Evolutionary conservation across 2,113 vertebrate species (phyloP), one percentile per base, ranked within the genome.

Genomic region (Podocnemis expansa): DNA sequence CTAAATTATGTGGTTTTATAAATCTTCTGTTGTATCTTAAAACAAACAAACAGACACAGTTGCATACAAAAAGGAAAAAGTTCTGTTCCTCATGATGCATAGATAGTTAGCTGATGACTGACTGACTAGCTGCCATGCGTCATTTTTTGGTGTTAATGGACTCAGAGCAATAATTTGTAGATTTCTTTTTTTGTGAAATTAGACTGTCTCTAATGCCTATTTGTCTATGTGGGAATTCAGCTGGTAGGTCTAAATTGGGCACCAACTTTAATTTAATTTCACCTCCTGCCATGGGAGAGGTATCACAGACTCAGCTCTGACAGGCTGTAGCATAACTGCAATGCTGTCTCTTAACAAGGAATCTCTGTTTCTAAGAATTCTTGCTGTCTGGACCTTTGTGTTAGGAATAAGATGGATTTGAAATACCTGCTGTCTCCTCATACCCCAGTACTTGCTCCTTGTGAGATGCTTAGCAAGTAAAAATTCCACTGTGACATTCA

Each of bases 1-100:
- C 84, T 91, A 90, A 96, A 94, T 95, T 93, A 93, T 79, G 90
- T n/a, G 63, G 41, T 96, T 96, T 96, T 97, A 97, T 97, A 0
- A 87, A 95, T 95, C 95, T 93, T 94, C 90, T 73, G 75, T 89
- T 89, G 87, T 84, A 93, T 82, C 89, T 97, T 38, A 27, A 12
- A 4, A 34, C n/a, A 95, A 91, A 52, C 12, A 17, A 96, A 96
- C 87, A 89, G 54, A 43, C 89, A n/a, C n/a, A n/a, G n/a, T n/a
- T n/a, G n/a, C n/a, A n/a, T n/a, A 84, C 85, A 54, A 0, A 0
- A 83, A 87, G 85, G 45, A 89, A 91, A 94, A 91, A 3, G 25
- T 80, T n/a, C 54, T 75, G 1, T 22, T 85, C 2, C 31, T 27
- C 0, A 0, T 0, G 3, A 5, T 2, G 1, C 31, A 2, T 60